Evolutionary conservation across 2,113 vertebrate genomes (phyloP).

Genomic region (Prunella himalayana): DNA sequence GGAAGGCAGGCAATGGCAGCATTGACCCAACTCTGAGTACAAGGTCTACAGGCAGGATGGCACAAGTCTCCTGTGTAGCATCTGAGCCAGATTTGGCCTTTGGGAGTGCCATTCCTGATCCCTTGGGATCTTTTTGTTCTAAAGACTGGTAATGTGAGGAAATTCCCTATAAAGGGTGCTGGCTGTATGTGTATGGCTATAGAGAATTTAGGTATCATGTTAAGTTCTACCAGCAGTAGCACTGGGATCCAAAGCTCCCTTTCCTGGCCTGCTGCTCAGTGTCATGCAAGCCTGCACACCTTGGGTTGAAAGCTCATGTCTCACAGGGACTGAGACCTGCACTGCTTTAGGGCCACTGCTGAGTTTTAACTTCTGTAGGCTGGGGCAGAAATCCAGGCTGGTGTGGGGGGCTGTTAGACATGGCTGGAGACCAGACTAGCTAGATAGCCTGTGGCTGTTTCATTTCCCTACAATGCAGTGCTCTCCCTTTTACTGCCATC

Average conservation of each 20-base stretch:
- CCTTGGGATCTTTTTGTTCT: neutral
- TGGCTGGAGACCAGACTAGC: neutral
- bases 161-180: neutral
- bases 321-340: neutral
- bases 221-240: neutral
- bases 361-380: neutral
- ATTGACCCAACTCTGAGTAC: neutral
- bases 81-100: neutral
- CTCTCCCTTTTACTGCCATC: neutral
- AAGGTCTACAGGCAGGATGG: neutral
- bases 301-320: neutral
- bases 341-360: neutral
- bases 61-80: neutral
- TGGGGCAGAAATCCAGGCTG: neutral
- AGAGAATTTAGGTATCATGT: neutral
- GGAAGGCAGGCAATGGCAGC: neutral
- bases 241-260: neutral
- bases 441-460: neutral
- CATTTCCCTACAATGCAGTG: neutral
- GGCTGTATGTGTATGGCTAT: neutral
- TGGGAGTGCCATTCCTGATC: accelerated
- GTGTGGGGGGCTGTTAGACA: neutral
- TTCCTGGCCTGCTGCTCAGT: neutral
- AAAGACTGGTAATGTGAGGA: neutral
- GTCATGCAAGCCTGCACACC: neutral